phyloP scores from a whole-genome alignment of 2,797 vertebrate species.

The Ceryle rudis region DNA sequence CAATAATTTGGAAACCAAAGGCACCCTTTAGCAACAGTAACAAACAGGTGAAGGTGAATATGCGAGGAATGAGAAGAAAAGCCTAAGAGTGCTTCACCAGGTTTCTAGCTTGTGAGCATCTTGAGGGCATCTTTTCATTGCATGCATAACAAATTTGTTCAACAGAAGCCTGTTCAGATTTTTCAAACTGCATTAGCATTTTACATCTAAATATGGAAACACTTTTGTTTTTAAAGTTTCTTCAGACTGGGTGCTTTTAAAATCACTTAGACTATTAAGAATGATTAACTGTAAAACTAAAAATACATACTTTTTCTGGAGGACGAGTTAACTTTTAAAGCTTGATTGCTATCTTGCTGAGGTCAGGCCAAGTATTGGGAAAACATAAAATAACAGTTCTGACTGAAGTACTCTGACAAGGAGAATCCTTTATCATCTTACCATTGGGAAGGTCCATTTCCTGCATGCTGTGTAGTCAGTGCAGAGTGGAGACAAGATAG shows the following conservation, averaged over 20 bases:
- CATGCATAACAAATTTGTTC: background rate
- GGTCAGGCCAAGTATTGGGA: background rate
- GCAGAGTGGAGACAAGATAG: background rate
- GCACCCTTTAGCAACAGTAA: background rate
- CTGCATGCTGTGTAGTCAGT: background rate
- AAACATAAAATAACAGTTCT: background rate
- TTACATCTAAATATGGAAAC: background rate
- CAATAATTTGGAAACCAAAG: background rate
- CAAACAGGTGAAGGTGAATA: background rate
- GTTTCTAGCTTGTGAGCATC: background rate
- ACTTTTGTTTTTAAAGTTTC: background rate
- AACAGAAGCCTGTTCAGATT: background rate
- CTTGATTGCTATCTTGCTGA: background rate
- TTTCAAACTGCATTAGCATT: background rate
- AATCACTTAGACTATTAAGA: background rate
- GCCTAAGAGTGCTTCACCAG: background rate
- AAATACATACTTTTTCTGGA: background rate
- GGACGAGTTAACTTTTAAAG: background rate
- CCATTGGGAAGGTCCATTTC: background rate
- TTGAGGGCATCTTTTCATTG: background rate
- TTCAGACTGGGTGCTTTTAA: background rate
- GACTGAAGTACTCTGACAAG: background rate
- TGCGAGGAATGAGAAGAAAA: background rate
- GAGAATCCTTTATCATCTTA: background rate
- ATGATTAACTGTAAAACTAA: background rate